Percentiles rank a stretch among this genome's conserved stretches.
phyloP scores from a whole-genome alignment of 1,140 invertebrate species.

The Drosophila ananassae region DNA sequence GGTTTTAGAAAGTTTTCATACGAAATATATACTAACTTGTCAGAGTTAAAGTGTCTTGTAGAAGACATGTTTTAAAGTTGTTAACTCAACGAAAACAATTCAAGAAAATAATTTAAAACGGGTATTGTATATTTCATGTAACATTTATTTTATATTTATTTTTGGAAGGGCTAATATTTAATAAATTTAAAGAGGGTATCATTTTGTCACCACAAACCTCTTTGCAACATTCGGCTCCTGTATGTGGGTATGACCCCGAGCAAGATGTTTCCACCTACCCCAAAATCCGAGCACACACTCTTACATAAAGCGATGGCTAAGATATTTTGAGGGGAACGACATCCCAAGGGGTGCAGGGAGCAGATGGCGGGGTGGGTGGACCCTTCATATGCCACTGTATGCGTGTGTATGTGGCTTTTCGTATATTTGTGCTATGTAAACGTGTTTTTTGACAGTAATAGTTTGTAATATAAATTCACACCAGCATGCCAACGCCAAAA shows the following conservation, averaged over 20 bases:
- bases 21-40: too few relatives aligned
- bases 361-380: constrained; percentile 3
- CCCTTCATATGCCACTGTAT: constrained; percentile 25
- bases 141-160: not conserved
- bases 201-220: not conserved
- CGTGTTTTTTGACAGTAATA: constrained; percentile 83
- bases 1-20: not conserved
- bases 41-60: too few relatives aligned
- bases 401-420: constrained; percentile 34
- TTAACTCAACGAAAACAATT: too few relatives aligned
- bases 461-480: constrained; percentile 83
- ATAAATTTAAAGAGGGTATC: not conserved
- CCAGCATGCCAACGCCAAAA: constrained; percentile 72
- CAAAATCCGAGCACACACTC: constrained; percentile 37
- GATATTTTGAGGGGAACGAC: constrained; percentile 42
- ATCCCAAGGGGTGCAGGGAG: constrained; percentile 42
- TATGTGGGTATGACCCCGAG: constrained; percentile 37
- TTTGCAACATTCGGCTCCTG: constrained; percentile 5
- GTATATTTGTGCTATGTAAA: constrained; percentile 80
- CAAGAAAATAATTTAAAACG: too few relatives aligned
- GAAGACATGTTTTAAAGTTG: too few relatives aligned
- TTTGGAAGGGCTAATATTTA: not conserved
- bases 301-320: constrained; percentile 9
- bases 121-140: too few relatives aligned
- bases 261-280: constrained; percentile 71